Evolutionary conservation across 2,888 invertebrate genomes (phyloP).

Genomic region (Oscheius myriophilus): DNA sequence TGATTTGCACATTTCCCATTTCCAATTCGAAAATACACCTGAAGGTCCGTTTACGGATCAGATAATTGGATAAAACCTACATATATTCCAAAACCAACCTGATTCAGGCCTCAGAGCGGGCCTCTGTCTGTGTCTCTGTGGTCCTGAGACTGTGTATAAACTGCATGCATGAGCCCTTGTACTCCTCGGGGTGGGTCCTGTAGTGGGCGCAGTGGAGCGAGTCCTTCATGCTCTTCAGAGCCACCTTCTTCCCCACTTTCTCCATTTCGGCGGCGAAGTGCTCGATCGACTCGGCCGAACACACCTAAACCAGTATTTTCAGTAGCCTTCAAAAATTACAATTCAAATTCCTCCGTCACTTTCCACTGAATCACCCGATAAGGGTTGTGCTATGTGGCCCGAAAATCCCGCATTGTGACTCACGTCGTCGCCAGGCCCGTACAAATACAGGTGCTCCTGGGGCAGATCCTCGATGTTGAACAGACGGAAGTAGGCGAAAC

Average conservation of each 20-base stretch:
- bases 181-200: constrained; percentile 75
- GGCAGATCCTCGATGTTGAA: constrained; percentile 60
- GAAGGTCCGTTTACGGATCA: too few relatives aligned
- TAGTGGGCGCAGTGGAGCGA: constrained; percentile 83
- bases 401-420: constrained; percentile 16
- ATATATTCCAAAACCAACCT: too few relatives aligned
- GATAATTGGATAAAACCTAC: too few relatives aligned
- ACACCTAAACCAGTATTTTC: constrained; percentile 38
- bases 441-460: constrained; percentile 78
- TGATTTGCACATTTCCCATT: too few relatives aligned
- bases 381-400: not conserved
- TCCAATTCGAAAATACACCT: too few relatives aligned
- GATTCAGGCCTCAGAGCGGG: constrained; percentile 13
- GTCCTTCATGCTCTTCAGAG: constrained; percentile 74
- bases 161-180: constrained; percentile 59
- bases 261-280: constrained; percentile 40
- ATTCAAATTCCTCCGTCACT: not conserved
- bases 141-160: constrained; percentile 26
- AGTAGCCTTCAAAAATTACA: not conserved
- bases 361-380: not conserved
- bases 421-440: constrained; percentile 51
- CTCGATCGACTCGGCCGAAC: constrained; percentile 52
- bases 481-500: constrained; percentile 66
- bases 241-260: constrained; percentile 32
- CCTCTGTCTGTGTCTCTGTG: too few relatives aligned